These are phyloP conservation scores for Hemicrepidius hirtus DNA, from an alignment of 2,888 invertebrate genomes.

Conservation along the genomic window DNA sequence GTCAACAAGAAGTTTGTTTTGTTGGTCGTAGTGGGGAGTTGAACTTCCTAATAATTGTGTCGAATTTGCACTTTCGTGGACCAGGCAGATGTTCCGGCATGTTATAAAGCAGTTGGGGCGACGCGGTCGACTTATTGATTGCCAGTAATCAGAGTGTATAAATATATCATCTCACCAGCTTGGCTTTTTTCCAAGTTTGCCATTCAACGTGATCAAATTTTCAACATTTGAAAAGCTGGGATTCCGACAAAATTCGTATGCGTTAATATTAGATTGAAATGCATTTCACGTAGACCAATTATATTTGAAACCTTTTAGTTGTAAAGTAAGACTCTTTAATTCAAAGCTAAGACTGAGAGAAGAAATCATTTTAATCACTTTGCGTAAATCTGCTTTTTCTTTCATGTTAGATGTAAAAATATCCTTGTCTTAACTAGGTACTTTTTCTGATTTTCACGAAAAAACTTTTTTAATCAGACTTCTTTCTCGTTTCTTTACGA, in stretches of 20 bases:
- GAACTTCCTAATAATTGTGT: slow-evolving; percentile 8
- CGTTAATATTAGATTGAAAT: slow-evolving; percentile 29
- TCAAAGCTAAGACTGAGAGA: not conserved
- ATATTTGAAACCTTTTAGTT: slow-evolving; percentile 32
- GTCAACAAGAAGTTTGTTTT: slow-evolving; percentile 1
- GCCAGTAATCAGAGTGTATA: slow-evolving; percentile 57
- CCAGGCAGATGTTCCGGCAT: slow-evolving; percentile 39
- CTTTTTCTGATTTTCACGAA: not conserved
- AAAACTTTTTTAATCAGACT: slow-evolving; percentile 19
- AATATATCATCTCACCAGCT: slow-evolving; percentile 57
- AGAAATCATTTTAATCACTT: slow-evolving; percentile 6
- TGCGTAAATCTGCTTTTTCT: slow-evolving; percentile 8
- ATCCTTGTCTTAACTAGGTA: slow-evolving; percentile 2
- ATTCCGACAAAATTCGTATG: slow-evolving; percentile 20
- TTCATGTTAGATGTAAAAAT: slow-evolving; percentile 3
- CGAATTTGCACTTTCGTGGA: slow-evolving; percentile 7
- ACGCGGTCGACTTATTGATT: slow-evolving; percentile 55
- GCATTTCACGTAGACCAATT: slow-evolving; percentile 7
- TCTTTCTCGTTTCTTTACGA: not conserved
- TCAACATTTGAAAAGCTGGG: slow-evolving; percentile 49
- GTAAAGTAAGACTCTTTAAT: not conserved
- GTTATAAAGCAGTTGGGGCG: slow-evolving; percentile 48
- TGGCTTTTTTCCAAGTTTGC: slow-evolving; percentile 55
- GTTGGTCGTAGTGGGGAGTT: not conserved
- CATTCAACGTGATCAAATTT: slow-evolving; percentile 57